These are phyloP conservation scores for Gerris buenoi DNA, from an alignment of 1,140 invertebrate species.

Conservation along the genomic window DNA sequence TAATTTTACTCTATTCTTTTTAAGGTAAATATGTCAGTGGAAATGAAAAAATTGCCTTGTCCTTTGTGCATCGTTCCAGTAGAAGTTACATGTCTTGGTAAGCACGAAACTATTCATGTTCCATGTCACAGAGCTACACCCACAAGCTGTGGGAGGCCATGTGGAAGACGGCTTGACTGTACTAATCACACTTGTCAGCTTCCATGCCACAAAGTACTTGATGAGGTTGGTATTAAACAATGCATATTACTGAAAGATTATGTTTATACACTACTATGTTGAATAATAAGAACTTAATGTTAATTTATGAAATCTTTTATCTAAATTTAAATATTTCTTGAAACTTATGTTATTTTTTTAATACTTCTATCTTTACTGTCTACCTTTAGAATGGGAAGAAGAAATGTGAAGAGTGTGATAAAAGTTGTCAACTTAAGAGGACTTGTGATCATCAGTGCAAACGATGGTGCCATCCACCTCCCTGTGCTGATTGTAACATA, in stretches of 20 bases:
- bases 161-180: conserved; percentile 51
- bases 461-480: not conserved
- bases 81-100: conserved; percentile 59
- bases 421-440: not conserved
- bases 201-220: conserved; percentile 45
- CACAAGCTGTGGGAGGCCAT: conserved; percentile 54
- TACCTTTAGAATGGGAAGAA: not conserved
- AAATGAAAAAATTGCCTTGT: conserved; percentile 50
- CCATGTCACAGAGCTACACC: conserved; percentile 56
- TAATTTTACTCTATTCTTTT: too few species aligned
- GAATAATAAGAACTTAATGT: not conserved
- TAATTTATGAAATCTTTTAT: not conserved
- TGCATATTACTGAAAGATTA: conserved; percentile 8
- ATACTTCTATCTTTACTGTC: conserved; percentile 7
- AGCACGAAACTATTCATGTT: conserved; percentile 58
- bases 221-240: conserved; percentile 28
- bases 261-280: not conserved
- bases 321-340: not conserved
- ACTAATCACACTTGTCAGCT: conserved; percentile 62
- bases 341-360: not conserved
- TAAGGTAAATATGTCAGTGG: conserved; percentile 33
- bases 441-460: not conserved
- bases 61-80: conserved; percentile 54
- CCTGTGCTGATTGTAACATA: conserved; percentile 1
- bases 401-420: not conserved